These are phyloP conservation scores for Pseudopodoces humilis DNA, from an alignment of 2,113 vertebrate genomes.

Conservation along the genomic window DNA sequence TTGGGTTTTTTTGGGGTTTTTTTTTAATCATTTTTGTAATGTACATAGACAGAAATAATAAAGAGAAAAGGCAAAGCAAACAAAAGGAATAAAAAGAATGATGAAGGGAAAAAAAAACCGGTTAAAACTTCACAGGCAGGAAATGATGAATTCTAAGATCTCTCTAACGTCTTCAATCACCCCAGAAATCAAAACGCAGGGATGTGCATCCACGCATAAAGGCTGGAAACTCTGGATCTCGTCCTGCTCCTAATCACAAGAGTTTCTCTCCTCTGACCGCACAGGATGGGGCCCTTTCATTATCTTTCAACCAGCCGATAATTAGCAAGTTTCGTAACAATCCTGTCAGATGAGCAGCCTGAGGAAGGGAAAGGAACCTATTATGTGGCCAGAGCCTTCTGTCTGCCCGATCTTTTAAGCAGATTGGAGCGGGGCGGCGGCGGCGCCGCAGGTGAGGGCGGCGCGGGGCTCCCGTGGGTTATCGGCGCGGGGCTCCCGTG, in stretches of 20 bases:
- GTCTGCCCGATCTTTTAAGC: conserved; percentile 73
- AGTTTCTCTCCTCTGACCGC: background rate
- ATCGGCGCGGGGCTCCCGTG: conserved; percentile 79
- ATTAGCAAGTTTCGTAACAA: conserved; percentile 85
- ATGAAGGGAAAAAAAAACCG: accelerated
- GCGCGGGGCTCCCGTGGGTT: conserved; percentile 83
- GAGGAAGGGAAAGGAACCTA: conserved; percentile 66
- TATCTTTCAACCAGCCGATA: conserved; percentile 88
- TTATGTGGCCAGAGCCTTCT: conserved; percentile 62
- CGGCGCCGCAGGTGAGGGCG: conserved; percentile 82
- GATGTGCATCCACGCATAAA: background rate
- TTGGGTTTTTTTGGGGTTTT: background rate
- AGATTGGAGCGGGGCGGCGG: conserved; percentile 72
- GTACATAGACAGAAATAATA: background rate
- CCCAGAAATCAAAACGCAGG: background rate
- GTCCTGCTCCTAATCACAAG: background rate
- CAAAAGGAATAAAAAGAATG: background rate
- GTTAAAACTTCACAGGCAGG: background rate
- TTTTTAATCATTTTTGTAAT: background rate
- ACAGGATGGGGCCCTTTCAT: conserved; percentile 84
- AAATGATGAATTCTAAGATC: background rate
- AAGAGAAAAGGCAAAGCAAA: background rate
- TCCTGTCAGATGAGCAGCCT: conserved; percentile 51
- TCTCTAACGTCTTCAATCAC: background rate
- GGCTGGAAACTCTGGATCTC: background rate